phyloP scores from a whole-genome alignment of 2,797 vertebrate species.

The Microtus obscurus region DNA sequence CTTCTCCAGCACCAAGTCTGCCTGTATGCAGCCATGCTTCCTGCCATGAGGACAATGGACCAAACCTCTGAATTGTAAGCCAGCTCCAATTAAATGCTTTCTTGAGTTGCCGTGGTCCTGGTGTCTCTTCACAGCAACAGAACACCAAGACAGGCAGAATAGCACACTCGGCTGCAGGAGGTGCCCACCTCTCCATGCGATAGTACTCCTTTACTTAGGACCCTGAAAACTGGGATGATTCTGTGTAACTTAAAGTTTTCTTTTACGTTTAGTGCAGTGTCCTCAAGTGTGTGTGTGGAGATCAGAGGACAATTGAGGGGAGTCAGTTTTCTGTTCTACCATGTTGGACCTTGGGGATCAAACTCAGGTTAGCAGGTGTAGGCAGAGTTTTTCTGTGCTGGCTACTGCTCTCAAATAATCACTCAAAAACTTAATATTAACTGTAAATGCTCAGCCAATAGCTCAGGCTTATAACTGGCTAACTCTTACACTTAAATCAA shows the following conservation, averaged over 20 bases:
- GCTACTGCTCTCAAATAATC: not conserved
- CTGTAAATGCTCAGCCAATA: not conserved
- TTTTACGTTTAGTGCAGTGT: not conserved
- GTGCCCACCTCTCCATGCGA: not conserved
- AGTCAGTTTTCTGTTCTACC: not conserved
- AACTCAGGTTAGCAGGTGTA: not conserved
- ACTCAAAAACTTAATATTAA: not conserved
- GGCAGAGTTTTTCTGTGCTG: not conserved
- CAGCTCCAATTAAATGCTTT: not conserved
- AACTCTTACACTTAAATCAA: not conserved
- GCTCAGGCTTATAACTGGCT: not conserved
- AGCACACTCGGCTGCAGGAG: not conserved
- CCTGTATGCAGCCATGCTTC: not conserved
- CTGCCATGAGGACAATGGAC: not conserved
- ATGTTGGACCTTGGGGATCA: not conserved
- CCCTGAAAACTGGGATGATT: not conserved
- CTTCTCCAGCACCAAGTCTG: not conserved
- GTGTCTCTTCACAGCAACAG: not conserved
- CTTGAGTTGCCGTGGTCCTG: not conserved
- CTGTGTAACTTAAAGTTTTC: not conserved
- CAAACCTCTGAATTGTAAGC: not conserved
- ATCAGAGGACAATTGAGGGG: not conserved
- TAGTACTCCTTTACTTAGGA: accelerated
- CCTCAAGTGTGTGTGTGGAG: not conserved
- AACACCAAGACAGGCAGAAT: not conserved